Evolutionary conservation across 2,113 vertebrate species (phyloP).

Genomic region (Lycaon pictus): DNA sequence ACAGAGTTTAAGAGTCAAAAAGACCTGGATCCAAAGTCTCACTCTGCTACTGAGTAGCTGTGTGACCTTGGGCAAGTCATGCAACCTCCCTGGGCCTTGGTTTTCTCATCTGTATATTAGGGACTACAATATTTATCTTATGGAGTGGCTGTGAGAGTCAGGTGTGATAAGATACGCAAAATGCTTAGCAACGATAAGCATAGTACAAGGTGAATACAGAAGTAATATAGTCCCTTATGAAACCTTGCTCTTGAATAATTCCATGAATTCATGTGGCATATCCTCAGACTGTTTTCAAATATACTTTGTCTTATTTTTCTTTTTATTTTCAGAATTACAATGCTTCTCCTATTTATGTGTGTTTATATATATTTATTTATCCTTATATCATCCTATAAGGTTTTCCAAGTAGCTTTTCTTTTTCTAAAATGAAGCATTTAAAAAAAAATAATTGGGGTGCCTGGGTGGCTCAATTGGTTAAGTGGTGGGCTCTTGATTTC

Average conservation of each 20-base stretch:
- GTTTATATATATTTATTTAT: not conserved
- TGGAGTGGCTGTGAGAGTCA: not conserved
- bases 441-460: not conserved
- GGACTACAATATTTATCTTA: not conserved
- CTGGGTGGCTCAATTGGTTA: not conserved
- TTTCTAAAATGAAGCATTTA: constrained; percentile 25
- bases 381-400: not conserved
- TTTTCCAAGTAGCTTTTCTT: not conserved
- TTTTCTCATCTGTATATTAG: not conserved
- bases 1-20: not conserved
- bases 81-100: not conserved
- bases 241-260: not conserved
- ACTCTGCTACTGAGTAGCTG: not conserved
- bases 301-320: not conserved
- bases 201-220: not conserved
- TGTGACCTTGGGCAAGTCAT: not conserved
- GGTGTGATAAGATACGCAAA: not conserved
- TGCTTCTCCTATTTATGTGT: not conserved
- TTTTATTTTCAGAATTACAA: not conserved
- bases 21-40: not conserved
- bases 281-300: not conserved
- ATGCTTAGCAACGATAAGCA: not conserved
- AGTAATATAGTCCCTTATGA: not conserved
- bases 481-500: not conserved
- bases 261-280: not conserved